Percentiles rank a stretch among this genome's conserved stretches.
Evolutionary conservation across 2,113 vertebrate genomes (phyloP).

Genomic region (Brachionichthys hirsutus): DNA sequence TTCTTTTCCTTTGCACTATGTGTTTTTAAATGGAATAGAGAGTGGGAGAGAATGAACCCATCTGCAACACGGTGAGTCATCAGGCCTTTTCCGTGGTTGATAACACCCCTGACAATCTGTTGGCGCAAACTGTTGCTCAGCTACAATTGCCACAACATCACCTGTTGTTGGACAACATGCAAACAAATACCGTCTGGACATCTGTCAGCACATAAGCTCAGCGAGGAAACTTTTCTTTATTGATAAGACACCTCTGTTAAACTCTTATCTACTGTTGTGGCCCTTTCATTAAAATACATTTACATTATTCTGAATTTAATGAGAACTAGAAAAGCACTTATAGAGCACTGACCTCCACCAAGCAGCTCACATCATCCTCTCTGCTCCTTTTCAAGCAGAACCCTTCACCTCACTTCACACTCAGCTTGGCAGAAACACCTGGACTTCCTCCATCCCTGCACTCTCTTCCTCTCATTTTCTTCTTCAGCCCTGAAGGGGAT

Average conservation of each 20-base stretch:
- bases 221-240: neutral
- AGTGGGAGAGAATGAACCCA: constrained; percentile 50
- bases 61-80: constrained; percentile 44
- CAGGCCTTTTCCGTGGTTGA: constrained; percentile 30
- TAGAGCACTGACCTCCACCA: no score
- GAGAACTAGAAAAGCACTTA: no score
- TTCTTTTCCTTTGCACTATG: constrained; percentile 23
- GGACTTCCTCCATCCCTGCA: constrained; percentile 31
- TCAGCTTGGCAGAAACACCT: constrained; percentile 55
- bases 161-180: constrained; percentile 4
- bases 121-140: neutral
- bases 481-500: constrained; percentile 20
- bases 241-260: neutral
- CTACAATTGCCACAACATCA: neutral
- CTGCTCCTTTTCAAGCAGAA: constrained; percentile 1
- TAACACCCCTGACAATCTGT: constrained; percentile 11
- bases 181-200: neutral
- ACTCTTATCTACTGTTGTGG: no score
- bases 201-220: constrained; percentile 4
- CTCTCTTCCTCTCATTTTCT: constrained; percentile 27
- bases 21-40: constrained; percentile 36
- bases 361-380: neutral
- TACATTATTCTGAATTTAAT: no score
- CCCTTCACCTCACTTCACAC: constrained; percentile 60
- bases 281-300: no score